phyloP scores from a whole-genome alignment of 1,140 invertebrate genomes.

The Euwallacea fornicatus region DNA sequence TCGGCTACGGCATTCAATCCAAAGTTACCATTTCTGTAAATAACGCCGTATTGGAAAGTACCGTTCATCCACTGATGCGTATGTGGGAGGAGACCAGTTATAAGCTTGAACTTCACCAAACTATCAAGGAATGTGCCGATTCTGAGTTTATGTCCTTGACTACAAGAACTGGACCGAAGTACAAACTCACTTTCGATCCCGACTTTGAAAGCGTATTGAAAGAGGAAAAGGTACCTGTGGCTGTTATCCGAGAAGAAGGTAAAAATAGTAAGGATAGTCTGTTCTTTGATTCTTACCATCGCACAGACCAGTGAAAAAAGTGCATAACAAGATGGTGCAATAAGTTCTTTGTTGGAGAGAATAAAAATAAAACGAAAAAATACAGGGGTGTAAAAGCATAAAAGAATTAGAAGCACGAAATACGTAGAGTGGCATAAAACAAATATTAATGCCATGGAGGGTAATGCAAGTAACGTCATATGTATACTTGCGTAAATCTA shows the following conservation, averaged over 20 bases:
- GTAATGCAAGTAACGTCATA: too few species aligned
- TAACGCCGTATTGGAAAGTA: conserved; percentile 64
- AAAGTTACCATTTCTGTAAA: conserved; percentile 65
- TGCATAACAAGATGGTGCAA: too few species aligned
- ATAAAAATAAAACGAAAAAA: too few species aligned
- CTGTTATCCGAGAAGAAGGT: conserved; percentile 95
- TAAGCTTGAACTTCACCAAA: conserved; percentile 81
- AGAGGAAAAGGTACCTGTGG: conserved; percentile 68
- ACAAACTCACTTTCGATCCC: conserved; percentile 72
- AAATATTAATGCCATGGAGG: too few species aligned
- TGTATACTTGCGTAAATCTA: too few species aligned
- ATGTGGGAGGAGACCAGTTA: conserved; percentile 97
- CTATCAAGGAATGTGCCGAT: conserved; percentile 74
- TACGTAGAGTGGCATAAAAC: too few species aligned
- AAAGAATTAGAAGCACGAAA: too few species aligned
- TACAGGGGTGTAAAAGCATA: too few species aligned
- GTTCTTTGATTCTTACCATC: too few species aligned
- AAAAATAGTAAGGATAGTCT: conserved; percentile 44
- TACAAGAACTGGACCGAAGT: conserved; percentile 58
- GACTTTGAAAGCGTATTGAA: conserved; percentile 54
- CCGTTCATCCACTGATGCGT: conserved; percentile 69
- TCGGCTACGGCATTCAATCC: conserved; percentile 68
- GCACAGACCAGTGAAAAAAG: too few species aligned
- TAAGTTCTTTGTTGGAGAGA: too few species aligned
- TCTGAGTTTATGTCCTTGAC: conserved; percentile 72